phyloP scores from a whole-genome alignment of 2,888 invertebrate species.

The Acanthosoma haemorrhoidale region DNA sequence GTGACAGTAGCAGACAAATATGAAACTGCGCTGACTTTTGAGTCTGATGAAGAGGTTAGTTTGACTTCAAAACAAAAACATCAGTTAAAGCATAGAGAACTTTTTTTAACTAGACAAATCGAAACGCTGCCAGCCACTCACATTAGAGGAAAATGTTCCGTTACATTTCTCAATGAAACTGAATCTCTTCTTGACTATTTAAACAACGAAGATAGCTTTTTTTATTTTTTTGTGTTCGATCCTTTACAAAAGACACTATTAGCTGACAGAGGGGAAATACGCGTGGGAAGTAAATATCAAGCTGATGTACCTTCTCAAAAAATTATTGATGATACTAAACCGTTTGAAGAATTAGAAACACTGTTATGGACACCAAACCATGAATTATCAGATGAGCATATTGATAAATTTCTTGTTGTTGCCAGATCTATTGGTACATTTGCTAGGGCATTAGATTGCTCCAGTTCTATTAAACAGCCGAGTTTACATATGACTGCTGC shows the following conservation, averaged over 20 bases:
- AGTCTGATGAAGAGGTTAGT: slow-evolving; percentile 44
- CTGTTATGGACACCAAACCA: slow-evolving; percentile 92
- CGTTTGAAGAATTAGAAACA: slow-evolving; percentile 74
- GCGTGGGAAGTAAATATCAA: slow-evolving; percentile 90
- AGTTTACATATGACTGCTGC: slow-evolving; percentile 99
- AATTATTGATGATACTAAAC: slow-evolving; percentile 64
- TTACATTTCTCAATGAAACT: slow-evolving; percentile 96
- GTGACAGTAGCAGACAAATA: slow-evolving; percentile 90
- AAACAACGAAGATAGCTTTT: slow-evolving; percentile 97
- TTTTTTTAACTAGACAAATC: slow-evolving; percentile 94
- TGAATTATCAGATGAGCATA: slow-evolving; percentile 85
- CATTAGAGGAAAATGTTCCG: slow-evolving; percentile 98
- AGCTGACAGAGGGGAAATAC: slow-evolving; percentile 87
- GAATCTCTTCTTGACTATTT: slow-evolving; percentile 94
- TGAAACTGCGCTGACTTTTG: slow-evolving; percentile 32
- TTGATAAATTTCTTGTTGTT: slow-evolving; percentile 94
- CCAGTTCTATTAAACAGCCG: slow-evolving; percentile 95
- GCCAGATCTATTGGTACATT: slow-evolving; percentile 66
- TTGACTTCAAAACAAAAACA: slow-evolving; percentile 81
- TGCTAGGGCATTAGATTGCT: slow-evolving; percentile 92
- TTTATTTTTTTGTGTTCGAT: slow-evolving; percentile 99
- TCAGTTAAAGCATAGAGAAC: slow-evolving; percentile 94
- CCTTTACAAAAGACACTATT: slow-evolving; percentile 96
- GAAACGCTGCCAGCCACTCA: slow-evolving; percentile 97
- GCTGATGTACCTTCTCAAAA: slow-evolving; percentile 81